Base-by-base conservation (phyloP, 2,113 vertebrate species). In the Anoura caudifer region DNA sequence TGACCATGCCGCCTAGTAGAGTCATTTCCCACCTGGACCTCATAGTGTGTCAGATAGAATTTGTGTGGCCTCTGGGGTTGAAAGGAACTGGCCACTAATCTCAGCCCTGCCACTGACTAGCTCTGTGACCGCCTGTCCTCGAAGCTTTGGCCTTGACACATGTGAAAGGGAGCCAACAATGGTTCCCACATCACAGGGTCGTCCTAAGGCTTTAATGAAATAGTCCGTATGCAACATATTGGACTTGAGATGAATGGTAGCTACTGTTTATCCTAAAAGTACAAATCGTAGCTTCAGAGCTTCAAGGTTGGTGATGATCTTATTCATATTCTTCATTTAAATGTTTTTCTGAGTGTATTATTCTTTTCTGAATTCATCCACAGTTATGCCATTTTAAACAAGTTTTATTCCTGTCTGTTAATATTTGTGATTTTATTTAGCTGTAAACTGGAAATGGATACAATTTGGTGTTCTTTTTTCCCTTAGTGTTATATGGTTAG, bases 401-500 rank as follows among this genome's bases (percentile, higher is more conserved):
- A 85, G 45, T 87, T 88, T 76, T 54, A 54, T 72, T 93, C 63
- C 52, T 77, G 4, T 89, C 72, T 89, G 73, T 91, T 75, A 84
- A 67, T 91, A 50, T 95, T 91, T 92, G 31, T 89, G 75, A 38
- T 91, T 92, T 94, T 92, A 94, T 90, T 81, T 81, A 85, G 38
- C 54, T 86, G 3, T 81, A 85, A 77, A 33, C 65, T 94, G 94
- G 36, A 33, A 70, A 92, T 6, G 50, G 24, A 38, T 90, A 56
- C 1, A 61, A 4, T 54, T 96, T 84, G 88, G 72, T 84, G 50
- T 87, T 67, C 61, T 79, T 76, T 47, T 81, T 90, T 63, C 43
- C 54, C 80, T 87, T 88, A 85, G 22, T 85, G 33, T 84, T 75
- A 28, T 6, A 61, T 92, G n/a, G n/a, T 77, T 88, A 75, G 61